phyloP scores from a whole-genome alignment of 2,888 invertebrate genomes.

The Lomographa bimaculata region DNA sequence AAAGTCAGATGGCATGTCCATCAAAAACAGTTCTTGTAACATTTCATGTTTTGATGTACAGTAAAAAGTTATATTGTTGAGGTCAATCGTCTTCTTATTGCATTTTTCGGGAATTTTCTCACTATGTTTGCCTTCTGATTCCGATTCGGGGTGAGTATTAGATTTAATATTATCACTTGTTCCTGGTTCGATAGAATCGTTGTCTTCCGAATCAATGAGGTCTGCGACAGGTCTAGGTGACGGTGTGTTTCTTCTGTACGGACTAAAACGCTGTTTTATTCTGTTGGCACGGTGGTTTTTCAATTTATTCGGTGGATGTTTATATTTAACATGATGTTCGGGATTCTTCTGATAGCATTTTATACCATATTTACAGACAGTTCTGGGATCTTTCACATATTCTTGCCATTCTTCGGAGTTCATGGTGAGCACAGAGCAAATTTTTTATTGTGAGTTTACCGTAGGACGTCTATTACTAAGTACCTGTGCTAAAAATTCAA shows the following conservation, averaged over 20 bases:
- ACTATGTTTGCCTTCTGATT: background rate
- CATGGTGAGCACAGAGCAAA: too few species aligned
- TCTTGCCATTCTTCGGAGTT: constrained; percentile 70
- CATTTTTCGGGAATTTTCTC: constrained; percentile 1
- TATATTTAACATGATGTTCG: constrained; percentile 88
- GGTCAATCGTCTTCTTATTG: constrained; percentile 16
- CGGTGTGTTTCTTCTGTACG: constrained; percentile 30
- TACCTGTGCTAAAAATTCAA: too few species aligned
- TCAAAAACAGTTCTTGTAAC: constrained; percentile 90
- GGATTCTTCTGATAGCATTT: constrained; percentile 93
- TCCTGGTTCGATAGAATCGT: background rate
- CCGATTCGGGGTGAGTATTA: constrained; percentile 2
- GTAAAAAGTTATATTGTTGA: constrained; percentile 58
- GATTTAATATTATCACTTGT: constrained; percentile 1
- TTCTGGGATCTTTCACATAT: constrained; percentile 72
- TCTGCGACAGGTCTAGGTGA: constrained; percentile 6
- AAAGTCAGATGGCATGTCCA: constrained; percentile 96
- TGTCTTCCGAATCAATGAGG: background rate
- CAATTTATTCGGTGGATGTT: constrained; percentile 85
- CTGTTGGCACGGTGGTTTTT: constrained; percentile 39
- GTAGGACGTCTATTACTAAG: too few species aligned
- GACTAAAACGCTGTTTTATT: constrained; percentile 47
- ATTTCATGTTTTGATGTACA: constrained; percentile 75
- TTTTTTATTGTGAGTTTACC: too few species aligned
- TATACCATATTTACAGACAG: constrained; percentile 89